Base-by-base conservation (phyloP, 2,797 vertebrate species). In the Peromyscus attwateri region DNA sequence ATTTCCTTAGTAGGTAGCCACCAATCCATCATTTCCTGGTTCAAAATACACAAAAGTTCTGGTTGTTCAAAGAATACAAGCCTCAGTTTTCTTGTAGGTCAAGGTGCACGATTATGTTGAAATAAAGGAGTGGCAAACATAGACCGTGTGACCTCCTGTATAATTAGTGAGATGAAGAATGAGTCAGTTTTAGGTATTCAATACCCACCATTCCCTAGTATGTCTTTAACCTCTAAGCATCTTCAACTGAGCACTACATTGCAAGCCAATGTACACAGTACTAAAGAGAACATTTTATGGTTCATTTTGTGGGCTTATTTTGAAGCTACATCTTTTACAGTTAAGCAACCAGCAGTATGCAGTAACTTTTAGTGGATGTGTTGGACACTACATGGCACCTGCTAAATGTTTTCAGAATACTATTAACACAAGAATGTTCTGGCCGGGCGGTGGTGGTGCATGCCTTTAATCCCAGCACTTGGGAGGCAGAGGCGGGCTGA, bases 361-460 rank as follows among this genome's bases (percentile, higher is more conserved):
- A 89, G 49, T 23, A 46, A 25, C 4, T 23, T 77, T 82, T 49
- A 73, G 29, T 81, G 71, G 12, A 23, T 34, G 12, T 8, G 31
- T 75, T 82, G 34, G 60, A 85, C 49, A 79, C 31, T 37, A 34
- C 84, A 14, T 87, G 46, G 57, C 1, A 43, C 29, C 6, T 11
- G 2, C 43, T 83, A n/a, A 80, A 34, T 83, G 6, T 75, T 95
- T 89, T 87, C 25, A 92, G 83, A 91, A 87, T 66, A 80, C 83
- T 87, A 87, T 93, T 34, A 46, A 76, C 4, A 81, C 83, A 91
- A 80, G 5, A 4, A 46, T 40, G 14, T 96, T 88, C 31, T 91
- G 55, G 43, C 43, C 43, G 43, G 43, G 43, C 43, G 43, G 43
- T 46, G 43, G 43, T 46, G 43, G 43, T 6, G 0, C 43, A 46